phyloP scores from a whole-genome alignment of 2,888 invertebrate species.

The Drosophila nr. perissopoda region DNA sequence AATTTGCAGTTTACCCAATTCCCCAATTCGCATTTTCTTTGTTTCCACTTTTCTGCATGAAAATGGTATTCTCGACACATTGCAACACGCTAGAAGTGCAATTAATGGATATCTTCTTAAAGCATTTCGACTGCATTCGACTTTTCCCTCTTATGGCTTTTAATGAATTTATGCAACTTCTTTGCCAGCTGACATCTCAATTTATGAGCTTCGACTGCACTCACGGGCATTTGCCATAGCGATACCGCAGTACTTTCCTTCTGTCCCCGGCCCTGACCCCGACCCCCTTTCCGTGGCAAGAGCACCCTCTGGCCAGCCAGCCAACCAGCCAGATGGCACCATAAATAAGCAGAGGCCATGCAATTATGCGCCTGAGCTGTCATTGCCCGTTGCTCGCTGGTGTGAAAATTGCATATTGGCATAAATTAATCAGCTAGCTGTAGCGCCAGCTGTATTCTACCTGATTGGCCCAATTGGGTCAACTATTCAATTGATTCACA shows the following conservation, averaged over 20 bases:
- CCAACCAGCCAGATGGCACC: slow-evolving; percentile 29
- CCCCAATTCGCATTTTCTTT: slow-evolving; percentile 21
- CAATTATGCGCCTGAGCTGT: slow-evolving; percentile 76
- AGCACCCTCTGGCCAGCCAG: slow-evolving; percentile 17
- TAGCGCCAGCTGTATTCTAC: slow-evolving; percentile 43
- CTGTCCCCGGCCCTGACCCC: slow-evolving; percentile 30
- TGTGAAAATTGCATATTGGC: slow-evolving; percentile 78
- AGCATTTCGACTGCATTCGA: slow-evolving; percentile 18
- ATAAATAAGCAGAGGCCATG: slow-evolving; percentile 67
- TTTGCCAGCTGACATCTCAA: slow-evolving; percentile 72
- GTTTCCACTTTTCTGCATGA: slow-evolving; percentile 3
- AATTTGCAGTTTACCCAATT: slow-evolving; percentile 45
- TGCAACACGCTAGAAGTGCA: slow-evolving; percentile 24
- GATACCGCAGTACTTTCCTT: slow-evolving; percentile 28
- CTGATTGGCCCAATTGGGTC: slow-evolving; percentile 60
- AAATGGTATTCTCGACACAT: slow-evolving; percentile 17
- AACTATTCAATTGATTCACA: slow-evolving; percentile 46
- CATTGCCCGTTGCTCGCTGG: slow-evolving; percentile 67
- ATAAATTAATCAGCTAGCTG: slow-evolving; percentile 72
- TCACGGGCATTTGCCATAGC: slow-evolving; percentile 52
- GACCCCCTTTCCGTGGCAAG: neutral
- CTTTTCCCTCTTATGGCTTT: slow-evolving; percentile 37
- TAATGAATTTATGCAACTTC: slow-evolving; percentile 70
- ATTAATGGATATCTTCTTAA: slow-evolving; percentile 54
- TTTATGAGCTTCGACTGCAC: slow-evolving; percentile 61